These are phyloP conservation scores for Limnodromus scolopaceus DNA, from an alignment of 2,797 vertebrate species.

Conservation along the genomic window DNA sequence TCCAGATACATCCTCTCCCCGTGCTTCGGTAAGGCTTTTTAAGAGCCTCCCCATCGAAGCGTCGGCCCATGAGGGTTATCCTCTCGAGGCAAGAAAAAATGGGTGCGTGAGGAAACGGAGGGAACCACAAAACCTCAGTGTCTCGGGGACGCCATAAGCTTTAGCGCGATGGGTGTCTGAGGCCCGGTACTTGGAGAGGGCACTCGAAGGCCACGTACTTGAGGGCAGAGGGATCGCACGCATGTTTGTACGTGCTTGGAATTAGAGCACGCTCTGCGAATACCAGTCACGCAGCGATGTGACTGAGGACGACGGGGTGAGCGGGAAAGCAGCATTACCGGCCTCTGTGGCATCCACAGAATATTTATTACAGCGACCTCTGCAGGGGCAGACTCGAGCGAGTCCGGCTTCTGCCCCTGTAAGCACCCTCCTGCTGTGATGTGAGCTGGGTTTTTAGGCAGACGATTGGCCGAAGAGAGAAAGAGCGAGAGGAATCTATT, in stretches of 20 bases:
- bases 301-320: fast-evolving
- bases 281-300: fast-evolving
- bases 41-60: fast-evolving
- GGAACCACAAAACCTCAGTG: not conserved
- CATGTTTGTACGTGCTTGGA: fast-evolving
- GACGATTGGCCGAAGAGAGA: not conserved
- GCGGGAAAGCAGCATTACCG: fast-evolving
- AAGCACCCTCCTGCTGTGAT: fast-evolving
- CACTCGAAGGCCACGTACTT: fast-evolving
- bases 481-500: fast-evolving
- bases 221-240: not conserved
- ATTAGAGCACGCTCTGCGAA: fast-evolving
- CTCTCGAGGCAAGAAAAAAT: fast-evolving
- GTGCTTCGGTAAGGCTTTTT: not conserved
- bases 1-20: not conserved
- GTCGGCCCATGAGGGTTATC: not conserved
- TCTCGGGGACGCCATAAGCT: not conserved
- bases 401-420: not conserved
- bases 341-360: not conserved
- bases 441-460: not conserved
- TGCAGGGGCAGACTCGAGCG: not conserved
- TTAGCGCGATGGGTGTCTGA: not conserved
- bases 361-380: fast-evolving
- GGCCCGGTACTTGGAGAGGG: not conserved
- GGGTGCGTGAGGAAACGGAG: not conserved